These are phyloP conservation scores for Amphibalanus amphitrite DNA, from an alignment of 1,140 invertebrate species.

Conservation along the genomic window DNA sequence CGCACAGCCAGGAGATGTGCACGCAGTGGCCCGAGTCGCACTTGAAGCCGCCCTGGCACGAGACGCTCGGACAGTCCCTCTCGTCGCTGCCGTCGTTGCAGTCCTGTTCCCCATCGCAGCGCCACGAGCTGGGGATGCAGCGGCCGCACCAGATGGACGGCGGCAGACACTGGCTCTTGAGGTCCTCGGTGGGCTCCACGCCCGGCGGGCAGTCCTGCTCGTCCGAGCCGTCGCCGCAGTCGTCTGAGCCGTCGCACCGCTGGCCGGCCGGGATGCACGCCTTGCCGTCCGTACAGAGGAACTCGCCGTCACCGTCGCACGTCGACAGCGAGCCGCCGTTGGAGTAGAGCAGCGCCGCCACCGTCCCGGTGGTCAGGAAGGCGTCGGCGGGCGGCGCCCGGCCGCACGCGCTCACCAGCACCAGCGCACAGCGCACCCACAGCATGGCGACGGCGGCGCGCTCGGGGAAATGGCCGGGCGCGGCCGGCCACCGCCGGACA, in stretches of 20 bases:
- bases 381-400: background rate
- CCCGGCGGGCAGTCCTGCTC: constrained; percentile 28
- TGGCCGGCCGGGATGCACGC: constrained; percentile 20
- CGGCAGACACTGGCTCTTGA: background rate
- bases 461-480: background rate
- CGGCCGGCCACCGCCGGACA: background rate
- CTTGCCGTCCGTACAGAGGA: constrained; percentile 21
- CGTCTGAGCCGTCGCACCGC: constrained; percentile 13
- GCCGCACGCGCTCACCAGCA: background rate
- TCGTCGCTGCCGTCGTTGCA: constrained; percentile 77
- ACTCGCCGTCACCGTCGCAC: constrained; percentile 1
- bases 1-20: constrained; percentile 3
- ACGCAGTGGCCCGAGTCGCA: constrained; percentile 10
- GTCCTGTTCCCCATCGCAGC: constrained; percentile 73
- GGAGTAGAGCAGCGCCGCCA: background rate
- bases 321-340: background rate
- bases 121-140: constrained; percentile 64
- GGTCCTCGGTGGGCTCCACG: background rate
- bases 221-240: constrained; percentile 24
- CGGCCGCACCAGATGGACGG: constrained; percentile 15
- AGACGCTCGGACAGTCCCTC: constrained; percentile 22
- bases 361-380: background rate
- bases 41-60: constrained; percentile 12
- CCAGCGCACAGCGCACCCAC: background rate
- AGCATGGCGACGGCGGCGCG: background rate